Base-by-base conservation (phyloP, 2,888 invertebrate species). In the Sphinx pinastri region DNA sequence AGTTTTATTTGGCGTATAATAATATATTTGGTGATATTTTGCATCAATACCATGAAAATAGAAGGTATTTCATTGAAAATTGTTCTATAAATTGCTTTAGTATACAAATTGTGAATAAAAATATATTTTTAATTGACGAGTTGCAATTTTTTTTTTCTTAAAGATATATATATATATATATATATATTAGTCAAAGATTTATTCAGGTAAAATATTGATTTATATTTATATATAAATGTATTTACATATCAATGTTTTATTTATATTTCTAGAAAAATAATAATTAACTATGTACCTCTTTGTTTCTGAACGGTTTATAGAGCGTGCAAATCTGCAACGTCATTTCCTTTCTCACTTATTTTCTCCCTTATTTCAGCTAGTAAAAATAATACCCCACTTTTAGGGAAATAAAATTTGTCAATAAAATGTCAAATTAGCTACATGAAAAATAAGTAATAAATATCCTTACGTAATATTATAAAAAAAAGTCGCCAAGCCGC, bases 241-340 rank as follows among this genome's bases (percentile, higher is more conserved):
- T 51, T 51, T 38, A 8, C 38, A 38, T 51, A 51, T 8, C 25
- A 25, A 25, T 51, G 6, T 51, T 51, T 38, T 7, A 38, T 19
- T 57, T 25, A 57, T 13, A 70, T 57, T 57, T 0, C 2, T 47
- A 45, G 12, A 25, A 57, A 57, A 25, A 38, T 7, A 38, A 38
- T 25, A 2, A 25, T 25, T 25, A 25, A 1, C 38, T 38, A 38
- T 38, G 38, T 19, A 55, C 19, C 4, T 19, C 2, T 8, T 47
- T 11, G 71, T 79, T 84, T 79, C 75, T 71, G 74, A 80, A 84
- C 85, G 83, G 69, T 72, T 57, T 63, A 8, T 31, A 47, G 16
- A 10, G 47, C 12, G 19, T 16, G 16, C 38, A 8, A 38, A 38
- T 7, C 5, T 72, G 72, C 1, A 13, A 71, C 75, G 77, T 74